A percentile compares a stretch with the other conserved stretches of the same genome.
Evolutionary conservation across 2,113 vertebrate species (phyloP).

Genomic region (Pao palembangensis): DNA sequence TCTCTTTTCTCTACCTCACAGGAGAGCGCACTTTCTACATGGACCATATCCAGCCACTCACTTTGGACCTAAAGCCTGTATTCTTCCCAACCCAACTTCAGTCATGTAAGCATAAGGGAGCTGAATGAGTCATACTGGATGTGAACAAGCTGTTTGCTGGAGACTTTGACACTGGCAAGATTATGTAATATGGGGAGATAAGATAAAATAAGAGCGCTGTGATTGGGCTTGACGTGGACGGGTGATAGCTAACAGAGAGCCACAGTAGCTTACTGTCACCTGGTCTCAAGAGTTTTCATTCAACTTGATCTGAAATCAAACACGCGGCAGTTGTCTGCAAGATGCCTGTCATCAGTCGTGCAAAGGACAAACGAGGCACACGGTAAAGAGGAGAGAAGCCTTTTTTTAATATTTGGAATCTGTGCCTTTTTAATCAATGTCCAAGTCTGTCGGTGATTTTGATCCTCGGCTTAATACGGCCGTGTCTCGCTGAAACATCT

Average conservation of each 20-base stretch:
- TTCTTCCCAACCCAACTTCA: conserved; percentile 80
- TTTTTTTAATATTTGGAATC: conserved; percentile 25
- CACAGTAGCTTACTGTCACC: conserved; percentile 12
- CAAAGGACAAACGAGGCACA: conserved; percentile 28
- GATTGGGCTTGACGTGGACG: conserved; percentile 49
- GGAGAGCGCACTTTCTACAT: conserved; percentile 79
- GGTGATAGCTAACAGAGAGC: conserved; percentile 18
- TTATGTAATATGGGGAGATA: conserved; percentile 54
- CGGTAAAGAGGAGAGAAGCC: conserved; percentile 38
- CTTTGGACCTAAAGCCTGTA: conserved; percentile 82
- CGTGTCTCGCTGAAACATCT: not conserved
- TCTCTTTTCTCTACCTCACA: conserved; percentile 39
- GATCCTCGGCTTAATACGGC: not conserved
- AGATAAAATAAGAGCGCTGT: conserved; percentile 45
- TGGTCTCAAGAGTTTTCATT: conserved; percentile 12
- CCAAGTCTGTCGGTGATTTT: not conserved
- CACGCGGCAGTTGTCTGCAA: conserved; percentile 5
- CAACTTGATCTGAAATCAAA: conserved; percentile 10
- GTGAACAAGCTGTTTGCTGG: conserved; percentile 7
- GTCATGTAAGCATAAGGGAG: conserved; percentile 73
- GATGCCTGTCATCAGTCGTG: conserved; percentile 43
- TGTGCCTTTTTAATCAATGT: not conserved
- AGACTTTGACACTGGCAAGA: conserved; percentile 38
- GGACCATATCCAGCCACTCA: conserved; percentile 81
- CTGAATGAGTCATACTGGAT: conserved; percentile 28